These are phyloP conservation scores for Eulemur rubriventer DNA, from an alignment of 2,797 vertebrate genomes.

Conservation along the genomic window DNA sequence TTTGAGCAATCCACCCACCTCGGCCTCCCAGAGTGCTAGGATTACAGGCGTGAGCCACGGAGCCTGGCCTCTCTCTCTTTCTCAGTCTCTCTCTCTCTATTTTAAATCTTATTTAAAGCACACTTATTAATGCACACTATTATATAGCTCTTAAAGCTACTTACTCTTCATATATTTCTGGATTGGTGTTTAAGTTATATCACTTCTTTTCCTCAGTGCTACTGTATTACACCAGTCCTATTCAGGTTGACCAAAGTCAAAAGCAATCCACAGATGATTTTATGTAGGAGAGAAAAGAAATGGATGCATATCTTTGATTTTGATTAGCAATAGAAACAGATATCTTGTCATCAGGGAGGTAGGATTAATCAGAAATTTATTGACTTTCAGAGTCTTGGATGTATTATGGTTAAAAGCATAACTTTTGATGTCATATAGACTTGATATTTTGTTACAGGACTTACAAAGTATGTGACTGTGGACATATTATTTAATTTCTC, in stretches of 20 bases:
- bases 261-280: neutral
- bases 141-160: conserved; percentile 2
- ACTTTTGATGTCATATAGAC: neutral
- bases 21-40: no score
- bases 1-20: no score
- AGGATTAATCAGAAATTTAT: neutral
- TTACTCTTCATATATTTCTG: neutral
- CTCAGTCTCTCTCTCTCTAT: neutral
- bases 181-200: conserved; percentile 13
- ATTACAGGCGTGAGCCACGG: no score
- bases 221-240: neutral
- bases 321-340: neutral
- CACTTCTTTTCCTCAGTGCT: neutral
- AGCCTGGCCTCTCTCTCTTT: neutral
- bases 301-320: neutral
- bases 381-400: neutral
- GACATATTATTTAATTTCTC: neutral
- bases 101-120: conserved; percentile 33
- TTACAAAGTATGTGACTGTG: neutral
- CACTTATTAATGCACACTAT: no score
- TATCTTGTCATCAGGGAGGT: neutral
- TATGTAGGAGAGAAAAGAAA: neutral
- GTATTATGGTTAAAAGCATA: neutral
- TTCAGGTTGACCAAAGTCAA: neutral
- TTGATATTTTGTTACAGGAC: neutral